phyloP scores from a whole-genome alignment of 2,888 invertebrate species.

The Peribatodes rhomboidaria region DNA sequence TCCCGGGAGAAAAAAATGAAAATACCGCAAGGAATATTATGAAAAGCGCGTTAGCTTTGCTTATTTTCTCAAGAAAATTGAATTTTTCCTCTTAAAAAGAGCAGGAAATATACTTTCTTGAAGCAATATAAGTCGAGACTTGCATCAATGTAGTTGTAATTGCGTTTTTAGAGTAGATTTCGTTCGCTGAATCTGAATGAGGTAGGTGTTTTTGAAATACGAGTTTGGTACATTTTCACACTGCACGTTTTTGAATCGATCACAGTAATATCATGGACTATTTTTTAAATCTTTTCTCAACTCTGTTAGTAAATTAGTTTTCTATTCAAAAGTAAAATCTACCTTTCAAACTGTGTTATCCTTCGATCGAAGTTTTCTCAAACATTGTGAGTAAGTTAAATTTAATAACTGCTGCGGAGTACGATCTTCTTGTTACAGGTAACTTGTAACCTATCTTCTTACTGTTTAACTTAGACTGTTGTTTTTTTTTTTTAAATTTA shows the following conservation, averaged over 20 bases:
- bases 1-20: slow-evolving; percentile 36
- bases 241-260: no score
- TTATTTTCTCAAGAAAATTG: slow-evolving; percentile 48
- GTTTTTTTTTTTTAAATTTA: no score
- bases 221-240: no score
- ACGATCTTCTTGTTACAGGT: slow-evolving; percentile 21
- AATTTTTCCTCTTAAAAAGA: slow-evolving; percentile 41
- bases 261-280: no score
- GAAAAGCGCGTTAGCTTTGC: slow-evolving; percentile 46
- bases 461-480: no score
- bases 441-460: no score
- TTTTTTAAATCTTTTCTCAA: no score
- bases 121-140: slow-evolving; percentile 36
- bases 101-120: slow-evolving; percentile 36
- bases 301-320: neutral
- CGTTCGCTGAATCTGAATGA: neutral
- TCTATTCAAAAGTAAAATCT: slow-evolving; percentile 3
- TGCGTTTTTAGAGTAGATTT: slow-evolving; percentile 36
- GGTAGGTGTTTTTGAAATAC: neutral
- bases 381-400: slow-evolving; percentile 19
- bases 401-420: slow-evolving; percentile 8
- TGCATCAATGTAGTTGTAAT: slow-evolving; percentile 35
- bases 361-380: slow-evolving; percentile 15
- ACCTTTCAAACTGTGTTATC: slow-evolving; percentile 1
- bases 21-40: slow-evolving; percentile 41